phyloP scores from a whole-genome alignment of 2,113 vertebrate genomes.

The Laterallus jamaicensis region DNA sequence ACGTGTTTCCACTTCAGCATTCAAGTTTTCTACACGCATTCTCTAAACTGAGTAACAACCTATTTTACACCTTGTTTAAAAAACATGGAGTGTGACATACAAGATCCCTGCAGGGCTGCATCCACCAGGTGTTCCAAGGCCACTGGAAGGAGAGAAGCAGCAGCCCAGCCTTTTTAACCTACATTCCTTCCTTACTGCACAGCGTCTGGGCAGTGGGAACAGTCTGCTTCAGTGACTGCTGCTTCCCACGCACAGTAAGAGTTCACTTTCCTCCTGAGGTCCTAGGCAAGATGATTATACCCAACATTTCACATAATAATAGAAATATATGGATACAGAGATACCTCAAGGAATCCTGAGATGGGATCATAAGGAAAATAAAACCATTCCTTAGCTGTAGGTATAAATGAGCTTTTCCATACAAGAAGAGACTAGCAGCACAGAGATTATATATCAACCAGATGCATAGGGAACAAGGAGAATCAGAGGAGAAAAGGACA shows the following conservation, averaged over 20 bases:
- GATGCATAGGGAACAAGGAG: neutral
- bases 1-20: accelerated
- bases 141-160: neutral
- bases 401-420: neutral
- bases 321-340: neutral
- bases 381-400: neutral
- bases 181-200: neutral
- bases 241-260: accelerated
- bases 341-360: neutral
- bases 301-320: neutral
- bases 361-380: neutral
- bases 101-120: neutral
- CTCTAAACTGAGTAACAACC: neutral
- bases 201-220: neutral
- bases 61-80: neutral
- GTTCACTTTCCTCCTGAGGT: neutral
- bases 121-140: neutral
- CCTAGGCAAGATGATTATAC: neutral
- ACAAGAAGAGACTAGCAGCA: neutral
- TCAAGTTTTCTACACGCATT: neutral
- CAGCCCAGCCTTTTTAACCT: neutral
- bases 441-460: neutral
- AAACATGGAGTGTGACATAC: neutral
- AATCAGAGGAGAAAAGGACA: neutral
- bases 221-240: neutral